Evolutionary conservation across 1,140 invertebrate species (phyloP).

Genomic region (Leucophenga varia): DNA sequence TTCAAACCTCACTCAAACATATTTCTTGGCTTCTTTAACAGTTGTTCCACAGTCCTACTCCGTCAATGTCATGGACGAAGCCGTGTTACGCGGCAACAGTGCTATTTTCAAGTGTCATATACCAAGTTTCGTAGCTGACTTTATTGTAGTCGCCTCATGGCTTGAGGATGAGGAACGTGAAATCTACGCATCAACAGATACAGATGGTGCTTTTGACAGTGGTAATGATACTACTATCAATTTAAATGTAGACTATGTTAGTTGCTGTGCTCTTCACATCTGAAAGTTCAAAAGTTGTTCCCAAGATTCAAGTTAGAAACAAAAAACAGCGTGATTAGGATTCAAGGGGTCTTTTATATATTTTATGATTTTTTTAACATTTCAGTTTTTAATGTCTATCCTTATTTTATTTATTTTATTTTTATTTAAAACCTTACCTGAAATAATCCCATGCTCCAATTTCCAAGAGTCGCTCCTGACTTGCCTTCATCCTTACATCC

Average conservation of each 20-base stretch:
- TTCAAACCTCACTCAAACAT: conserved; percentile 8
- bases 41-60: conserved; percentile 87
- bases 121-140: conserved; percentile 89
- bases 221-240: too few relatives aligned
- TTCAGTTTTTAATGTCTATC: conserved; percentile 15
- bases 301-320: too few relatives aligned
- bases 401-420: conserved; percentile 19
- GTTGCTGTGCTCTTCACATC: too few relatives aligned
- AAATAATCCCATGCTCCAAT: conserved; percentile 16
- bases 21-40: conserved; percentile 52
- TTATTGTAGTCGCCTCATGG: conserved; percentile 82
- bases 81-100: conserved; percentile 84
- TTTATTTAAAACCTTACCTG: conserved; percentile 13
- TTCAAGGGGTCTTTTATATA: too few relatives aligned
- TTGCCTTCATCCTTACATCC: conserved; percentile 57
- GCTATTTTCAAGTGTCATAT: conserved; percentile 90
- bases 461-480: conserved; percentile 62
- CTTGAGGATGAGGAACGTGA: conserved; percentile 72
- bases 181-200: conserved; percentile 65
- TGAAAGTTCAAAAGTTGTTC: too few relatives aligned
- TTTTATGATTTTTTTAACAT: too few relatives aligned
- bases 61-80: conserved; percentile 87
- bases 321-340: too few relatives aligned
- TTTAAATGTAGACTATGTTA: too few relatives aligned
- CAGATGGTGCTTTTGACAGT: conserved; percentile 47